Percentiles rank a stretch among this genome's conserved stretches.
Evolutionary conservation across 2,888 invertebrate species (phyloP).

Genomic region (Leptarthrus brevirostris): DNA sequence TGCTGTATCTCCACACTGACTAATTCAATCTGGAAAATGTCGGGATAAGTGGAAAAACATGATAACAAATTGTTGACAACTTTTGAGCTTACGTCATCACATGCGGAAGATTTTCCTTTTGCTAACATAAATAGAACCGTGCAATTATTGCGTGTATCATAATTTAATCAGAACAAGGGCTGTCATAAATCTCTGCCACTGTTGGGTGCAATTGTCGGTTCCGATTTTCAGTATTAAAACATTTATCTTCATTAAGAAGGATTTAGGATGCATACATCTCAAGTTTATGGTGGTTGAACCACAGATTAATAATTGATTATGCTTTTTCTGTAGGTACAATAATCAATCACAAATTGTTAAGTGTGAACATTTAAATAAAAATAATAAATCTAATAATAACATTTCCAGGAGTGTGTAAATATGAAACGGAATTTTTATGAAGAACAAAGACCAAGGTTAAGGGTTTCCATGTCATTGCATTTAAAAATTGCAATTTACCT

Average conservation of each 20-base stretch:
- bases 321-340: too few species aligned
- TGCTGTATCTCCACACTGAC: slow-evolving; percentile 37
- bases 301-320: not conserved
- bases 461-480: too few species aligned
- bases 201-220: slow-evolving; percentile 25
- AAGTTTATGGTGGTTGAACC: not conserved
- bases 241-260: slow-evolving; percentile 34
- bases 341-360: too few species aligned
- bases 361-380: too few species aligned
- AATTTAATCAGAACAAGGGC: slow-evolving; percentile 25
- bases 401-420: too few species aligned
- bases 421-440: too few species aligned
- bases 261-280: not conserved
- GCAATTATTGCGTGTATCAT: slow-evolving; percentile 33
- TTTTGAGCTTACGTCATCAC: slow-evolving; percentile 31
- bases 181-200: slow-evolving; percentile 11
- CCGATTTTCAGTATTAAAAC: slow-evolving; percentile 2
- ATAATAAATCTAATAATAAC: too few species aligned
- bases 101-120: not conserved
- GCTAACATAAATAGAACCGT: slow-evolving; percentile 12
- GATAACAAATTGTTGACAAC: slow-evolving; percentile 41
- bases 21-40: slow-evolving; percentile 52
- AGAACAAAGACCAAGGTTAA: too few species aligned
- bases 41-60: slow-evolving; percentile 36
- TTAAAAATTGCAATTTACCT: too few species aligned